phyloP scores from a whole-genome alignment of 2,888 invertebrate genomes.

The Synergus gifuensis region DNA sequence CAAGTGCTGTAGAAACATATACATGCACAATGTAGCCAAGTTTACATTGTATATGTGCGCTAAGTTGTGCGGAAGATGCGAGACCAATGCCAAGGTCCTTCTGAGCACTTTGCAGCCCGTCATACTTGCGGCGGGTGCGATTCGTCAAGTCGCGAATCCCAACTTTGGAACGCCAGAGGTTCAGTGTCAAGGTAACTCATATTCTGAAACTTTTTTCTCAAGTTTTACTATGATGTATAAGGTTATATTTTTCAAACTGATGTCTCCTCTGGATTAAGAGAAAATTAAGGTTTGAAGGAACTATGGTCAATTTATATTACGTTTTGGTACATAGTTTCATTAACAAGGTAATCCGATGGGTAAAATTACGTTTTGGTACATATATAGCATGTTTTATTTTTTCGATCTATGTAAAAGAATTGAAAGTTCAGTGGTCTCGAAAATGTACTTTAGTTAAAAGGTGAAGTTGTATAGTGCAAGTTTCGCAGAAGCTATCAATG shows the following conservation, averaged over 20 bases:
- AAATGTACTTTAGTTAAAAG: background rate
- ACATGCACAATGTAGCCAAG: slow-evolving; percentile 45
- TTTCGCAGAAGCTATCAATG: background rate
- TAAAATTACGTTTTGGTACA: too few relatives aligned
- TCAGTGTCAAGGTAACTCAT: background rate
- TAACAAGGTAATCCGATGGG: too few relatives aligned
- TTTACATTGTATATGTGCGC: slow-evolving; percentile 53
- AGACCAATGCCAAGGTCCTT: slow-evolving; percentile 68
- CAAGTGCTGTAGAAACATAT: slow-evolving; percentile 45
- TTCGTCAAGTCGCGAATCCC: slow-evolving; percentile 2
- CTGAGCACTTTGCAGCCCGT: slow-evolving; percentile 53
- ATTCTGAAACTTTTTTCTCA: background rate
- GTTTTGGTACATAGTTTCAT: too few relatives aligned
- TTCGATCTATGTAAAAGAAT: background rate
- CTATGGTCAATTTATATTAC: too few relatives aligned
- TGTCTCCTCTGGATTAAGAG: too few relatives aligned
- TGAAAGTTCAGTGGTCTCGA: background rate
- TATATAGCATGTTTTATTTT: too few relatives aligned
- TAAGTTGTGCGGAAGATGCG: slow-evolving; percentile 61
- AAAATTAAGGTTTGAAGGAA: too few relatives aligned
- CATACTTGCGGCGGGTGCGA: slow-evolving; percentile 33
- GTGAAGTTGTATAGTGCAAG: background rate
- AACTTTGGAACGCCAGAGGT: background rate
- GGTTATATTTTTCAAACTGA: too few relatives aligned
- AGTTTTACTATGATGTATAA: background rate